Base-by-base conservation (phyloP, 2,113 vertebrate genomes). In the Nothocercus nigrocapillus region DNA sequence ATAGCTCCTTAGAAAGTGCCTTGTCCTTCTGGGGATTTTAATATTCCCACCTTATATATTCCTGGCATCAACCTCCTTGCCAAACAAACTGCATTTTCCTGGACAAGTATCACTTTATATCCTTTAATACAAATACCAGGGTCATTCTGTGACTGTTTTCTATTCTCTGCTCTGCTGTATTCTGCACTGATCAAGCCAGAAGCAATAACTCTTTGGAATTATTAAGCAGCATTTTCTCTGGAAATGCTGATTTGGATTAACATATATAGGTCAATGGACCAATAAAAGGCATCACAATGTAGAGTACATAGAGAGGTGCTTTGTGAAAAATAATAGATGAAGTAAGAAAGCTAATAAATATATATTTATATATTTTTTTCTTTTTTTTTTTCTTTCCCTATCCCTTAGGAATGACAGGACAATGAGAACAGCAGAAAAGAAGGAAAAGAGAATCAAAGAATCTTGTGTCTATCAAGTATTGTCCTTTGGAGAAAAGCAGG, bases 191-290 rank as follows among this genome's bases (percentile, higher is more conserved):
- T 7, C 13, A 84, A 95, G 79, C 68, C 86, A 96, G 64, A 85
- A 97, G 74, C 36, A 95, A 82, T 93, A 93, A 88, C 22, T 84
- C 64, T 92, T 74, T 56, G 64, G 77, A 82, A 74, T 85, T 84
- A 95, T 89, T 93, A 97, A 77, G 70, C 77, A 95, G 44, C 19
- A 58, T 89, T 96, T 81, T 95, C 81, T 93, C 68, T 90, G 85
- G 78, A 96, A 96, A 75, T 75, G 22, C 80, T 86, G 84, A 58
- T 70, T 96, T 85, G 53, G 51, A 79, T 81, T 83, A 91, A 69
- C 1, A 32, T 69, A 91, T 75, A 61, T 44, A 93, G 81, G 70
- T 44, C 61, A 95, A 64, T 67, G 56, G 91, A 95, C 47, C 56
- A 82, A 94, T 64, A 94, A 68, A 66, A 95, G 58, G 83, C 69